These are phyloP conservation scores for Penaeus chinensis DNA, from an alignment of 1,140 invertebrate genomes.

Conservation along the genomic window DNA sequence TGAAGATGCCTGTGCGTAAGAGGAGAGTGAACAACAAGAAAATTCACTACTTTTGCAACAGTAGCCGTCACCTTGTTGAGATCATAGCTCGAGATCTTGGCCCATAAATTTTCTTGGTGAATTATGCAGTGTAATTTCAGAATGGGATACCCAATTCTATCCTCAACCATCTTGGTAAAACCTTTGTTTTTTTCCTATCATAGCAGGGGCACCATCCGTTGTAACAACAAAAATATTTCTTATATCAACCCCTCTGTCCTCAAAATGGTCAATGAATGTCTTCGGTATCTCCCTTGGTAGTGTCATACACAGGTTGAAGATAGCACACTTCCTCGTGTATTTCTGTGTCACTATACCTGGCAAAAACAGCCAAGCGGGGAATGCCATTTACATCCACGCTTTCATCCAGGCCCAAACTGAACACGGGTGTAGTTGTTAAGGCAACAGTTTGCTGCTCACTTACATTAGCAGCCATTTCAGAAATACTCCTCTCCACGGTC, in stretches of 20 bases:
- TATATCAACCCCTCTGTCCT: no score
- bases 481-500: no score
- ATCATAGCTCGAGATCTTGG: neutral
- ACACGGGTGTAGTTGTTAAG: neutral
- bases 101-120: conserved; percentile 7
- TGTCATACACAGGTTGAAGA: no score
- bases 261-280: no score
- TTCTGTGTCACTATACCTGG: conserved; percentile 2
- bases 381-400: neutral
- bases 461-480: no score
- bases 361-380: neutral
- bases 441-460: no score
- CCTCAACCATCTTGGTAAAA: no score
- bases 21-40: conserved; percentile 3
- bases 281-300: no score
- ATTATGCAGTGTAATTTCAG: conserved; percentile 6
- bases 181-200: no score
- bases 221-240: no score
- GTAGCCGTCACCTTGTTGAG: neutral
- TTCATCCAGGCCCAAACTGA: neutral
- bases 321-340: neutral
- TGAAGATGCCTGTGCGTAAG: conserved; percentile 18
- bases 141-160: neutral
- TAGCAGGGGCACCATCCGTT: no score
- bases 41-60: conserved; percentile 3